Base-by-base conservation (phyloP, 2,888 invertebrate species). In the Drosophila multiciliata region DNA sequence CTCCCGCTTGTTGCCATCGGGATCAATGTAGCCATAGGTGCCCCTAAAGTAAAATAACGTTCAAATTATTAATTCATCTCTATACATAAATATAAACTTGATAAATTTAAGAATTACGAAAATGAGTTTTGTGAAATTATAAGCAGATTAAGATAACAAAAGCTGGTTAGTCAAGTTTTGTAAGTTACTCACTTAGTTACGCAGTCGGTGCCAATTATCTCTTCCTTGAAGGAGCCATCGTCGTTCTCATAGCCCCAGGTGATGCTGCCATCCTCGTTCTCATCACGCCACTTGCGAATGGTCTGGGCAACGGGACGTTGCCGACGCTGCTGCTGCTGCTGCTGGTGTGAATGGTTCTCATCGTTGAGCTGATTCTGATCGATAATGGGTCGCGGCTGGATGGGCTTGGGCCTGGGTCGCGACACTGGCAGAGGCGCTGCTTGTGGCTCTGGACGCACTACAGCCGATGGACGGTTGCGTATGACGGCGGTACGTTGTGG, bases 221-320 rank as follows among this genome's bases (percentile, higher is more conserved):
- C 97, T 91, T 97, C 97, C 91, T 97, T 97, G 93, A 96, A 97
- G 2, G 96, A 96, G 29, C 97, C 97, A 88, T 97, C 97, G 84
- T 97, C 97, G 91, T 97, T 97, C 92, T 97, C 97, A 90, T 96
- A 97, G 57, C 97, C 97, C 97, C 97, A 97, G 0, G 96, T 96
- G 83, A 97, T 97, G 90, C 96, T 97, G 48, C 97, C 97, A 65
- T 93, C 93, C 53, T 93, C 93, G 89, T 97, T 96, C 91, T 97
- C 97, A 50, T 97, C 97, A 60, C 96, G 95, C 93, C 95, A 97
- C 90, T 95, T 95, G 63, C 95, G 94, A 76, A 95, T 93, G 73
- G 95, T 95, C 92, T 96, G 96, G 32, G 96, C 95, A 0, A 96
- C 96, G 0, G 96, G 96, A 79, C 96, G 96, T 91, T 94, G 96